Base-by-base conservation (phyloP, 1,140 invertebrate species). In the Spodoptera frugiperda region DNA sequence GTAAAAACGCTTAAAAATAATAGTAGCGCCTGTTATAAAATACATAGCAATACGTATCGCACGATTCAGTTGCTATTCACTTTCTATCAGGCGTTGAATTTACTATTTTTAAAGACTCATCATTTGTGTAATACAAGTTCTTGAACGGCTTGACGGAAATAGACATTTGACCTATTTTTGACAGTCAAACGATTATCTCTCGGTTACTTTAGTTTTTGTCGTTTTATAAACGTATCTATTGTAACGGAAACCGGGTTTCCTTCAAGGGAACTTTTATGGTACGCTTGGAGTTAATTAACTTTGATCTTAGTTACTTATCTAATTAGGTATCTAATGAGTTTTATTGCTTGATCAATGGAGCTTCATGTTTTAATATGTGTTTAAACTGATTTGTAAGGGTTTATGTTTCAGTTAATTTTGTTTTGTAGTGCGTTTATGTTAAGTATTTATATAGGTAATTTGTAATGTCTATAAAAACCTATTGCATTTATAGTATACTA, bases 241-340 rank as follows among this genome's bases (percentile, higher is more conserved):
- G 65, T 76, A 55, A 70, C 59, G 75, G 78, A 78, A 83, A 81
- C 76, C 76, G 67, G 78, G 63, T 65, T 74, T 74, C 65, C 44
- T 51, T 9, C 14, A 33, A 77, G 65, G 51, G 79, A 76, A 83
- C 70, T 78, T 82, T 78, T 79, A 71, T 78, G 65, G 51, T 53
- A 67, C 79, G 72, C 12, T 49, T 67, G 5, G 17, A 25, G n/a
- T 25, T n/a, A 67, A 25, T 49, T 48, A 49, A n/a, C 63, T 67
- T 67, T 67, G 63, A 49, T 67, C 17, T 49, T 25, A 8, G 17
- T n/a, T 67, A 10, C 14, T 14, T 67, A 14, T 11, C 63, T 25
- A 67, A 49, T 67, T 25, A 49, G 63, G 11, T 67, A 49, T 25
- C 14, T 67, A 46, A 61, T 65, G 17, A 17, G 3, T 48, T 17